phyloP scores from a whole-genome alignment of 2,797 vertebrate genomes.

The Vespertilio murinus region DNA sequence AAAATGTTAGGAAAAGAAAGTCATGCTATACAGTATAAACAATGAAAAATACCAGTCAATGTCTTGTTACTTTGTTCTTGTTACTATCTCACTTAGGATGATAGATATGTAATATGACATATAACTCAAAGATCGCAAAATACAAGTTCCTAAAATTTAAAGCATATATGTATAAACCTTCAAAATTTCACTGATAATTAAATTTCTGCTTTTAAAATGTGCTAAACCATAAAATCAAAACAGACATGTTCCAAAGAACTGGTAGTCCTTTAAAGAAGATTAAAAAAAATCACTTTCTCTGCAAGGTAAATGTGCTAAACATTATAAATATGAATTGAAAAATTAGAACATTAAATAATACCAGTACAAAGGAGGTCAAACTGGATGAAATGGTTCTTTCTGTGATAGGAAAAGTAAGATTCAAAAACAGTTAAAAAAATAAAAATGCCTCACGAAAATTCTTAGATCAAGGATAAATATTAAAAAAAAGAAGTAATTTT shows the following conservation, averaged over 20 bases:
- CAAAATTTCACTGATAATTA: slow-evolving; percentile 15
- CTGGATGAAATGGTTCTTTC: neutral
- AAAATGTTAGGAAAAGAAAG: neutral
- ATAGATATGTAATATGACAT: neutral
- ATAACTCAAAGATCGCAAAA: neutral
- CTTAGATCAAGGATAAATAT: neutral
- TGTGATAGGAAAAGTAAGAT: slow-evolving; percentile 35
- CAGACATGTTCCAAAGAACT: slow-evolving; percentile 19
- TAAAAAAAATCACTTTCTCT: neutral
- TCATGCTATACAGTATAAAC: neutral
- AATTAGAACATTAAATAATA: slow-evolving; percentile 19
- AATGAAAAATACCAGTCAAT: slow-evolving; percentile 16
- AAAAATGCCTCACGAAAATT: neutral
- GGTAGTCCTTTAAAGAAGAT: slow-evolving; percentile 10
- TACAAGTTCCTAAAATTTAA: slow-evolving; percentile 37
- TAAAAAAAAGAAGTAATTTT: slow-evolving; percentile 1
- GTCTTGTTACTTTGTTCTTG: slow-evolving; percentile 3
- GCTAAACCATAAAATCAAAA: slow-evolving; percentile 33
- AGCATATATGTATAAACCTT: slow-evolving; percentile 12
- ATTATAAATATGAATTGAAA: slow-evolving; percentile 9
- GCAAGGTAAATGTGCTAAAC: slow-evolving; percentile 35
- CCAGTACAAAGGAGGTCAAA: neutral
- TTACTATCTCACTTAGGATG: neutral
- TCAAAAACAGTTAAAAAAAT: slow-evolving; percentile 35
- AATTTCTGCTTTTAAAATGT: slow-evolving; percentile 30